Conservation (phyloP, 2,888 invertebrate species). For the Campoplex capitator region DNA sequence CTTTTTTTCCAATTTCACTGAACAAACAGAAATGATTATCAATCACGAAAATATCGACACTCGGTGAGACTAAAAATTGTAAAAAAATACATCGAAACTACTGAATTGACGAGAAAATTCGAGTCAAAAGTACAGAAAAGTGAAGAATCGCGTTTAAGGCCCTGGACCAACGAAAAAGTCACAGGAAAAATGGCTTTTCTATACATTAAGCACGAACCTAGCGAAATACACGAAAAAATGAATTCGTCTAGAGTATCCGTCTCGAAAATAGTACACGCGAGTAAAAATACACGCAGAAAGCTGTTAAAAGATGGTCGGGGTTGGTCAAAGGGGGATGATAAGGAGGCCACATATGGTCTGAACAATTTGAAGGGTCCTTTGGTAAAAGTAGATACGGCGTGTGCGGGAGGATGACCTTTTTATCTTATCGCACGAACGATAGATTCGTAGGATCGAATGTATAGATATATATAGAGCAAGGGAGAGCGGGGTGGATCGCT, state of each 20-base stretch:
- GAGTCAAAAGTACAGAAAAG: too few relatives aligned
- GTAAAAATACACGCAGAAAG: neutral
- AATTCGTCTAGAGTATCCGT: too few relatives aligned
- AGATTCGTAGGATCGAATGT: constrained; percentile 78
- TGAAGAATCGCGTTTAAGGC: too few relatives aligned
- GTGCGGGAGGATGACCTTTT: constrained; percentile 76
- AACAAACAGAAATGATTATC: too few relatives aligned
- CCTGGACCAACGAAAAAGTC: neutral
- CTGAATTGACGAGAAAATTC: neutral
- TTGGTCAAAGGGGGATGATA: constrained; percentile 70
- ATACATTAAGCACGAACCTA: too few relatives aligned
- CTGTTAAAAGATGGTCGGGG: constrained; percentile 31
- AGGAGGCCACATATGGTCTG: constrained; percentile 79
- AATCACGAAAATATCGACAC: too few relatives aligned
- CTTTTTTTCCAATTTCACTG: too few relatives aligned
- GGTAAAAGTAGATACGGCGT: constrained; percentile 77
- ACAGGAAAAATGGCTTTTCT: neutral
- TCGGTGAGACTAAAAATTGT: neutral
- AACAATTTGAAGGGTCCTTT: constrained; percentile 72
- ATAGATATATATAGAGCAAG: constrained; percentile 67
- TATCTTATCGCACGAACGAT: constrained; percentile 79
- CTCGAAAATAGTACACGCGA: neutral
- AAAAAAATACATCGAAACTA: neutral
- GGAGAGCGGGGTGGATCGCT: constrained; percentile 13
- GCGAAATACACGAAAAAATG: neutral